Evolutionary conservation across 2,888 invertebrate species (phyloP), one percentile per base, ranked within the genome.

Genomic region (Iphiclides podalirius): DNA sequence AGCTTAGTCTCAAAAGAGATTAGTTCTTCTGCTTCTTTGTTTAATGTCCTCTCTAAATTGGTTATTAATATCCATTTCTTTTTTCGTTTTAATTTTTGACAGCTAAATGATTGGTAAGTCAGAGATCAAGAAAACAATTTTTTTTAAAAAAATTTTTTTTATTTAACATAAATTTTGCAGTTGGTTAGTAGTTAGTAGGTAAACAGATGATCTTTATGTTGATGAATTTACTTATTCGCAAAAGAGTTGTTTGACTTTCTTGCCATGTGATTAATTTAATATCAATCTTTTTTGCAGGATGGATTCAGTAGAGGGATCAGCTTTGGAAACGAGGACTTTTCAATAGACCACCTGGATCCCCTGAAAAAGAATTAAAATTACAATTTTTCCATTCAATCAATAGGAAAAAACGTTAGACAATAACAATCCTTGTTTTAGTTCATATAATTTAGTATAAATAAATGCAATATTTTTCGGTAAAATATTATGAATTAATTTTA

Each of bases 281-380:
- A 45, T 42, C 47, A 33, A 55, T 52, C 66, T 73, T 71, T 60
- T 75, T 91, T 85, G 41, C 90, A 97, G 97, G 96, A 94, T 87
- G 96, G 96, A 61, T 96, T 96, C 85, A 95, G 94, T 82, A 91
- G 95, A 82, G 96, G 96, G 61, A 90, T 96, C 70, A 92, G 94
- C 57, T 95, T 96, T 85, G 96, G 95, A 67, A 95, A 95, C 74
- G 97, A 97, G 79, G 97, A 98, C 89, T 98, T 98, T 89, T 95
- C 96, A 62, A 89, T 98, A 82, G 97, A 97, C 77, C 96, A 96
- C 83, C 91, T 98, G 79, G 98, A 98, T 90, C 98, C 98, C 53
- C 89, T 98, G 67, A 93, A 94, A 80, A 96, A 96, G 75, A 91
- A 92, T 79, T 92, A 79, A 89, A 70, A 50, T 43, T 52, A 47